phyloP scores from a whole-genome alignment of 1,140 invertebrate genomes.

The Temnothorax nylanderi region DNA sequence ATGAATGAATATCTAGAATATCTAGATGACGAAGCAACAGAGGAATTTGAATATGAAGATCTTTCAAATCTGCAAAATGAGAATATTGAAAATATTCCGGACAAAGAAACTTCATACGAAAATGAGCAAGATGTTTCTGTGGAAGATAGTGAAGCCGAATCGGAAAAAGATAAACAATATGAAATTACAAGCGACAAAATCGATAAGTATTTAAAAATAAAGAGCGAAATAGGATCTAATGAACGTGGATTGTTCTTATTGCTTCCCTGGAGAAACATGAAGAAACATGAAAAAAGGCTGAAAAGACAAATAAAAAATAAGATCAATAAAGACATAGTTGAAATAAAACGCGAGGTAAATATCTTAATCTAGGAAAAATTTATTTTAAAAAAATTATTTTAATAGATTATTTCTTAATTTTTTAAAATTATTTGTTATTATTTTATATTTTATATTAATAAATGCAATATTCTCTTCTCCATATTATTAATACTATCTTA shows the following conservation, averaged over 20 bases:
- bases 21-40: slow-evolving; percentile 1
- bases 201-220: not conserved
- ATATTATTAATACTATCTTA: not conserved
- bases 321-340: not conserved
- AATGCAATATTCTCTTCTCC: not conserved
- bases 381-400: not conserved
- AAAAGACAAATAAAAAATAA: slow-evolving; percentile 29
- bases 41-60: slow-evolving; percentile 30
- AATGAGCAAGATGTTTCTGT: not conserved
- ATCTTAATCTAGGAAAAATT: not conserved
- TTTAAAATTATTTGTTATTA: not conserved
- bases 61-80: not conserved
- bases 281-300: not conserved
- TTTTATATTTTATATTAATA: slow-evolving; percentile 20
- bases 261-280: not conserved
- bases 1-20: not conserved
- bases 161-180: not conserved
- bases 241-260: not conserved
- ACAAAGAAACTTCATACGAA: not conserved
- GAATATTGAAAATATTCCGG: not conserved
- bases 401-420: not conserved
- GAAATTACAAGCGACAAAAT: not conserved
- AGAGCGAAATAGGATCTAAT: not conserved
- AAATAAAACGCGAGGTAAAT: slow-evolving; percentile 11
- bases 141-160: not conserved